These are phyloP conservation scores for Lutjanus campechanus DNA, from an alignment of 2,797 vertebrate genomes.

Conservation along the genomic window DNA sequence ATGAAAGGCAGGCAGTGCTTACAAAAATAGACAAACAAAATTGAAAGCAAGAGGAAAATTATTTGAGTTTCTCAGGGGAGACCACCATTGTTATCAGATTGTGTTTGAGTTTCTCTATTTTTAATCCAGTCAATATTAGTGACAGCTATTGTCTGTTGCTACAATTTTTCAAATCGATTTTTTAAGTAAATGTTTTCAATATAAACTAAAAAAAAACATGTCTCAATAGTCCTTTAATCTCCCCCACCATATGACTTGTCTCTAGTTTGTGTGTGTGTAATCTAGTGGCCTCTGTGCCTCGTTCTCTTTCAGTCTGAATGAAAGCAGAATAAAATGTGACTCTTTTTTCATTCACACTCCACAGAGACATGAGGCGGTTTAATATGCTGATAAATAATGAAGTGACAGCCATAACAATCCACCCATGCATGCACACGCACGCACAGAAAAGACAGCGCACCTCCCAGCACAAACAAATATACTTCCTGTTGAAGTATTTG, in stretches of 20 bases:
- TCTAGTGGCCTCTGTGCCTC: background rate
- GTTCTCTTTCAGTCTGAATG: constrained; percentile 6
- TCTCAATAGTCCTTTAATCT: background rate
- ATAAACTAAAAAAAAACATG: constrained; percentile 1
- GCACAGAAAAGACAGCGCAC: background rate
- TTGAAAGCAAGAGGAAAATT: background rate
- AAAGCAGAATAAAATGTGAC: constrained; percentile 21
- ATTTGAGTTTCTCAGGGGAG: background rate
- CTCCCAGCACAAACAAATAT: background rate
- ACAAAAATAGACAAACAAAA: constrained; percentile 11
- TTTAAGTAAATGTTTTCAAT: background rate
- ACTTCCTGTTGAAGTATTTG: background rate
- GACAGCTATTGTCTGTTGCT: background rate
- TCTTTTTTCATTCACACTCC: constrained; percentile 10
- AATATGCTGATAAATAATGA: constrained; percentile 34
- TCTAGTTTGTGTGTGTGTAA: background rate
- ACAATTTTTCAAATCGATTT: too few relatives aligned
- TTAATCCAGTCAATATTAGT: constrained; percentile 15
- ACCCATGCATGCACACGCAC: background rate
- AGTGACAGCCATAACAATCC: constrained; percentile 1
- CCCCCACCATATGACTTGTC: background rate
- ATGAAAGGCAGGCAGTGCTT: constrained; percentile 4
- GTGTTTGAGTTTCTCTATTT: background rate
- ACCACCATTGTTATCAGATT: constrained; percentile 1
- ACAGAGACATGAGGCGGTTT: constrained; percentile 2